Conservation (phyloP, 1,140 invertebrate genomes). For the Lordiphosa clarofinis region DNA sequence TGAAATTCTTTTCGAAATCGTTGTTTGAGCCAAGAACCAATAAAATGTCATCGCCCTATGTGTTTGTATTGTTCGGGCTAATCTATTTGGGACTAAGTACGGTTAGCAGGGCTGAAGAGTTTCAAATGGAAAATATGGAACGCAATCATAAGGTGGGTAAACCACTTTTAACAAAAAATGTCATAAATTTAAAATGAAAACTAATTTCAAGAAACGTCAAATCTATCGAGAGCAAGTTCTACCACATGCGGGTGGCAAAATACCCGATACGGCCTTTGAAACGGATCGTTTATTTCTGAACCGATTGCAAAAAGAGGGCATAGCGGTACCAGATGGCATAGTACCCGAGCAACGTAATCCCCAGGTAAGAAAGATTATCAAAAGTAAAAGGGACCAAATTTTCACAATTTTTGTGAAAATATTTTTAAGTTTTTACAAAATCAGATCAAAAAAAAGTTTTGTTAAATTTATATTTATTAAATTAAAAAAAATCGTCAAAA, state of each 20-base stretch:
- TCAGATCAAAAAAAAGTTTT: no score
- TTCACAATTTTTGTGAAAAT: no score
- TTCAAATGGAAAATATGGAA: conserved; percentile 30
- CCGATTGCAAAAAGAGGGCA: conserved; percentile 84
- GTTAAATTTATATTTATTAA: no score
- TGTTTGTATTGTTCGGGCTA: conserved; percentile 21
- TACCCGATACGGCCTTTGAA: conserved; percentile 84
- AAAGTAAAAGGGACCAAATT: no score
- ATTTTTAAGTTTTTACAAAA: no score
- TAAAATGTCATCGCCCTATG: conserved; percentile 43
- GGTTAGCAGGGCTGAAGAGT: conserved; percentile 29
- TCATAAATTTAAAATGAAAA: conserved; percentile 43
- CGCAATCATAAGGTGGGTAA: conserved; percentile 66
- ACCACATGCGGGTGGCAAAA: conserved; percentile 83
- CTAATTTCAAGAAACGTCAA: conserved; percentile 82
- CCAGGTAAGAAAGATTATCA: conserved; percentile 45
- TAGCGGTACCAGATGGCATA: conserved; percentile 83
- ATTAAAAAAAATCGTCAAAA: no score
- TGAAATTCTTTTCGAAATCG: conserved; percentile 19
- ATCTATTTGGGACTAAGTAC: conserved; percentile 38
- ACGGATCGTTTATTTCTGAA: conserved; percentile 83
- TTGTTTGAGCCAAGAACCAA: conserved; percentile 8
- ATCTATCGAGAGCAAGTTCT: conserved; percentile 84
- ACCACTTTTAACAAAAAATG: not conserved
- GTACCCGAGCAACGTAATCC: conserved; percentile 81